Base-by-base conservation (phyloP, 2,113 vertebrate species). In the Ciconia stormi region DNA sequence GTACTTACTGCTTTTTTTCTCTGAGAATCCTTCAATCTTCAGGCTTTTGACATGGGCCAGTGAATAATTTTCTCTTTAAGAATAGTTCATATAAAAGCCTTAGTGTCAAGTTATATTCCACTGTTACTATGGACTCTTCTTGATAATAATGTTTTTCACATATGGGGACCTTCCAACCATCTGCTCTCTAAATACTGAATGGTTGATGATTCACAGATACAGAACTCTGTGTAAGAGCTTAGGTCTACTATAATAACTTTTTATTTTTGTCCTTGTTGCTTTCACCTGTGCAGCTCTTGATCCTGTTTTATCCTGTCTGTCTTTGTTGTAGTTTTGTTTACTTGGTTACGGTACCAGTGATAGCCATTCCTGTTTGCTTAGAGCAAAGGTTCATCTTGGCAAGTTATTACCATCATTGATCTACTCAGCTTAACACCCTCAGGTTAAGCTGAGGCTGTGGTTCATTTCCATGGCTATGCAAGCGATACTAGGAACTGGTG, bases 281-380 rank as follows among this genome's bases (percentile, higher is more conserved):
- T 96, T 95, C 96, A 97, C 96, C 95, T 98, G 93, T 93, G 95
- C 86, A 86, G 59, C 47, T 90, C 92, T 87, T 96, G 93, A 97
- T 96, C 84, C 93, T 40, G 46, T 86, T 92, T 95, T 94, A 97
- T 95, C 91, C 81, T 59, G 55, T 30, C 21, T 49, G 17, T 79
- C 93, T 97, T 97, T 97, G 97, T 97, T 97, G 92, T 96, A 82
- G 78, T 74, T 97, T 74, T 98, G 95, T 97, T 97, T 96, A 97
- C 96, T 97, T 97, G 93, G 97, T 97, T 97, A 97, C 95, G 0
- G 83, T 66, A 55, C 82, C 88, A 93, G 78, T 19, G 63, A 80
- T 10, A 72, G 82, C 81, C 72, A 66, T 93, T 97, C 87, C 93
- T 89, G 59, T 72, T 89, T 40, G 87, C 80, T 92, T 66, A 90